Evolutionary conservation across 2,888 invertebrate genomes (phyloP).

Genomic region (Caenorhabditis virilis): DNA sequence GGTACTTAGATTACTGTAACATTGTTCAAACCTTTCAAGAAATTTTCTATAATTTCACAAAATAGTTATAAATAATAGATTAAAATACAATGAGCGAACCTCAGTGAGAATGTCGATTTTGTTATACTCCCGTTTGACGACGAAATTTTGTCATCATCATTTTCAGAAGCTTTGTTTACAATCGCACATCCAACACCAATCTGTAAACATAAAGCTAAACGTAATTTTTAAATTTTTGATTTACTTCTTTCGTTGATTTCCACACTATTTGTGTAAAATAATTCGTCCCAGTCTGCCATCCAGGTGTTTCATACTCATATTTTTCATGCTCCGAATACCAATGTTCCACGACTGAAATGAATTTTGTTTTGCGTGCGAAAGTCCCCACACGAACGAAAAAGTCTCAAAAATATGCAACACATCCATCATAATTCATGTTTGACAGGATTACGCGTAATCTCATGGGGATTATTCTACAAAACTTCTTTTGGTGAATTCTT

Average conservation of each 20-base stretch:
- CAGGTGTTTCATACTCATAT: slow-evolving; percentile 66
- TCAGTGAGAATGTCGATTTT: slow-evolving; percentile 29
- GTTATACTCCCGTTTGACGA: slow-evolving; percentile 34
- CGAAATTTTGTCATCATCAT: slow-evolving; percentile 33
- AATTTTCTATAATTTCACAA: too few species aligned
- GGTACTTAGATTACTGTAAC: too few species aligned
- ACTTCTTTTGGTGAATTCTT: background rate
- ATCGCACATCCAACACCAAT: slow-evolving; percentile 54
- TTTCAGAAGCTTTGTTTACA: slow-evolving; percentile 30
- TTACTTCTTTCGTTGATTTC: slow-evolving; percentile 70
- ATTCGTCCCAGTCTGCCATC: slow-evolving; percentile 69
- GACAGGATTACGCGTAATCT: too few species aligned
- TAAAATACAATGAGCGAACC: slow-evolving; percentile 3
- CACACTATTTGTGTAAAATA: slow-evolving; percentile 72
- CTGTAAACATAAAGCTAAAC: slow-evolving; percentile 23
- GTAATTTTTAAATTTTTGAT: background rate
- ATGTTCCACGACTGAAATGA: slow-evolving; percentile 45
- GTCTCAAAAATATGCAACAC: background rate
- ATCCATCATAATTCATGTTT: background rate
- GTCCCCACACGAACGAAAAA: too few species aligned
- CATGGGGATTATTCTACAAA: background rate
- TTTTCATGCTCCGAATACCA: slow-evolving; percentile 65
- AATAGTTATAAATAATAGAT: too few species aligned
- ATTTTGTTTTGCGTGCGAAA: background rate
- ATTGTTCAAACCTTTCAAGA: too few species aligned